Evolutionary conservation across 2,888 invertebrate genomes (phyloP).

Genomic region (Diarsia mendica): DNA sequence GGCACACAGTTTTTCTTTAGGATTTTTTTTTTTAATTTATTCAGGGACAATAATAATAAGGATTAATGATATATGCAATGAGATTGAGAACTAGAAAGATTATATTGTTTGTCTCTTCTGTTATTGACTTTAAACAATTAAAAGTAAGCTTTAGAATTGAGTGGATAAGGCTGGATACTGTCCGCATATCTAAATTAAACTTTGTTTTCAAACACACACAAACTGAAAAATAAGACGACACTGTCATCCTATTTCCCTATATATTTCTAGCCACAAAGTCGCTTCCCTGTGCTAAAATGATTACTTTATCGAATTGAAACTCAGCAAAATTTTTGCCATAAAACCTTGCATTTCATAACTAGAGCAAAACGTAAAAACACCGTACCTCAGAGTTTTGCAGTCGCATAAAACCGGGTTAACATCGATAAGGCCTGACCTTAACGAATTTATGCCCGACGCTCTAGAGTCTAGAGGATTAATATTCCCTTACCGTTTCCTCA

Average conservation of each 20-base stretch:
- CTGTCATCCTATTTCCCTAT: not conserved
- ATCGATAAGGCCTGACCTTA: slow-evolving; percentile 42
- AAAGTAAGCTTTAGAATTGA: not conserved
- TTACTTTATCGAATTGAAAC: slow-evolving; percentile 4
- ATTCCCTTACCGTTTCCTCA: slow-evolving; percentile 58
- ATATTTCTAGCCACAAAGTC: slow-evolving; percentile 12
- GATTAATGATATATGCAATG: not conserved
- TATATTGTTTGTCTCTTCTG: not conserved
- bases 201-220: not conserved
- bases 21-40: not conserved
- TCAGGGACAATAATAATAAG: no score
- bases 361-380: slow-evolving; percentile 29
- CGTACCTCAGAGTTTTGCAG: slow-evolving; percentile 29
- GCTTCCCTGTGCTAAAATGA: slow-evolving; percentile 13
- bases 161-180: not conserved
- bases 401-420: slow-evolving; percentile 26
- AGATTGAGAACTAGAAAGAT: not conserved
- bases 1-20: not conserved
- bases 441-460: slow-evolving; percentile 50
- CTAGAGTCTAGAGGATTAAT: slow-evolving; percentile 52
- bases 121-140: not conserved
- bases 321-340: slow-evolving; percentile 16
- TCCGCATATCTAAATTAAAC: not conserved
- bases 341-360: slow-evolving; percentile 32
- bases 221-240: not conserved